Base-by-base conservation (phyloP, 1,140 invertebrate species). In the Drosophila gunungcola region DNA sequence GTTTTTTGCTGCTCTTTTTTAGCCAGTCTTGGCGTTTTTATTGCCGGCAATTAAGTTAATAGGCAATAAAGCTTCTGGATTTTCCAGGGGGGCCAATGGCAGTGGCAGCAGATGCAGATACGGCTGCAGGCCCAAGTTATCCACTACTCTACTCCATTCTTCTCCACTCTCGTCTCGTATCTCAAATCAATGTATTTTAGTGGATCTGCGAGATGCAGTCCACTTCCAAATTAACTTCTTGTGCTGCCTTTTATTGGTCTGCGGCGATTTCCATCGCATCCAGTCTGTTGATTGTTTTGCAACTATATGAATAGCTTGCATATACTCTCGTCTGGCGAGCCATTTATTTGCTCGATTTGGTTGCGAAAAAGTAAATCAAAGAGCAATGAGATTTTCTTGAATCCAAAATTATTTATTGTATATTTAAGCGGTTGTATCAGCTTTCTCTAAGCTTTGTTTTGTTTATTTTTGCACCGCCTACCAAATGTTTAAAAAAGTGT, bases 21-120 rank as follows among this genome's bases (percentile, higher is more conserved):
- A 58, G 67, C 54, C 58, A 70, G 73, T 70, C 67, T 76, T 76
- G 69, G 75, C 74, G 52, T 78, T 73, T 81, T 82, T 82, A 80
- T 82, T 73, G 78, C 79, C 68, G 55, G 79, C 79, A 82, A 82
- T 82, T 82, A 82, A 82, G 68, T 82, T 82, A 82, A 82, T 82
- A 81, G 79, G 73, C 79, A 82, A 82, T 82, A 82, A 82, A 82
- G 79, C 68, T 68, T 81, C 70, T 61, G 78, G 67, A 81, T 80
- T 80, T 72, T 55, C 54, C 63, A 77, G 21, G 16, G 52, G 53
- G 42, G 36, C 43, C 45, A 16, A 39, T 39, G 46, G 53, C 49
- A 61, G 25, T 48, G 36, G 36, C 12, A 29, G 25, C 46, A 61
- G 38, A 56, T 38, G 45, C 67, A 42, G 53, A 49, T 41, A 16